phyloP scores from a whole-genome alignment of 2,797 vertebrate species.

The Sphenodon punctatus region DNA sequence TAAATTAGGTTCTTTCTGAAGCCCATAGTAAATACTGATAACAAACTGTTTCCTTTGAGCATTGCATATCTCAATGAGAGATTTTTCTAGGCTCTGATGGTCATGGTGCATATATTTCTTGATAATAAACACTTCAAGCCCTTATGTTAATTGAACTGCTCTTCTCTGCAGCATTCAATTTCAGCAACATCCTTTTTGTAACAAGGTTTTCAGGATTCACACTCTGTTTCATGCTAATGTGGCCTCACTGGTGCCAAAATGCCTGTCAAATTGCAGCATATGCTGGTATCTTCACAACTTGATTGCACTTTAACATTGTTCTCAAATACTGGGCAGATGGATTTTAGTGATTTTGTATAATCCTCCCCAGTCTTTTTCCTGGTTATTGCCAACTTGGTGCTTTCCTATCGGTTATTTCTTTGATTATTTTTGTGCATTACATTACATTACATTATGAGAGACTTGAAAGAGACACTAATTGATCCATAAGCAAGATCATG shows the following conservation, averaged over 20 bases:
- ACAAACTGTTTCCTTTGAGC: background rate
- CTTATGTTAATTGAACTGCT: slow-evolving; percentile 12
- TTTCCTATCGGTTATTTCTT: background rate
- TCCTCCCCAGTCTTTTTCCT: background rate
- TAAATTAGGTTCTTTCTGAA: background rate
- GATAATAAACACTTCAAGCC: background rate
- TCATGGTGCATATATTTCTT: background rate
- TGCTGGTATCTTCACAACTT: background rate
- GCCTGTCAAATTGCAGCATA: background rate
- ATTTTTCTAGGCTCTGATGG: background rate
- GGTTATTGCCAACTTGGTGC: background rate
- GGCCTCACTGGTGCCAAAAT: background rate
- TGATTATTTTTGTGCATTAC: no score
- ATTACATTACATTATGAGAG: no score
- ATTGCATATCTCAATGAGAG: background rate
- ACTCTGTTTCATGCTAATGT: slow-evolving; percentile 4
- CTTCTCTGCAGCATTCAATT: background rate
- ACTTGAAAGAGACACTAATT: no score
- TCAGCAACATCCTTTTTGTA: slow-evolving; percentile 15
- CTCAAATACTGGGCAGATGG: background rate
- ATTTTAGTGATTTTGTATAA: slow-evolving; percentile 19
- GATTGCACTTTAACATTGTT: background rate
- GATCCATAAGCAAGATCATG: background rate
- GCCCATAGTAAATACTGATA: background rate
- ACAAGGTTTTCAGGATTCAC: slow-evolving; percentile 4